Evolutionary conservation across 37 sponge, comb jelly and placozoan genomes (phyloP).

Genomic region (Eunapius fragilis): DNA sequence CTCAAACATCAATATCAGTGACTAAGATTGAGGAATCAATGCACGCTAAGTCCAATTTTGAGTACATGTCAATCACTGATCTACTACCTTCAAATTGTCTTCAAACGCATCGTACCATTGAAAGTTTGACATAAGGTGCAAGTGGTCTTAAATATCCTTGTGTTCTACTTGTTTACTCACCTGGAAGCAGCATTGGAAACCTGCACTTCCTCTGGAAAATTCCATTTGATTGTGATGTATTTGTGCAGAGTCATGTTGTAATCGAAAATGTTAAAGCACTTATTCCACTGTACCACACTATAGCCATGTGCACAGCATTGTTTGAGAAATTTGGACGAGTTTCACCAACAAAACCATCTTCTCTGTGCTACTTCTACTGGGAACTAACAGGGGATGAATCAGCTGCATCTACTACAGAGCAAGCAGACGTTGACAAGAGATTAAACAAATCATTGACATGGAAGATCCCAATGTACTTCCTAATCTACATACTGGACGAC

Average conservation of each 20-base stretch:
- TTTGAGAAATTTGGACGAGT: constrained; percentile 52
- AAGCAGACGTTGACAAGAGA: constrained; percentile 32
- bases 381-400: constrained; percentile 36
- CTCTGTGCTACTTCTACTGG: constrained; percentile 23
- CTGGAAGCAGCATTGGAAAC: constrained; percentile 56
- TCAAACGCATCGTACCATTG: too few relatives aligned
- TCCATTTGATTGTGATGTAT: neutral
- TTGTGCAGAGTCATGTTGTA: constrained; percentile 12
- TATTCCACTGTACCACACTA: constrained; percentile 36
- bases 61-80: neutral
- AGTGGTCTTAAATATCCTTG: too few relatives aligned
- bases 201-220: constrained; percentile 56
- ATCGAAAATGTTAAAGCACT: constrained; percentile 33
- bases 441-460: constrained; percentile 20
- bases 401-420: constrained; percentile 2
- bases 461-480: constrained; percentile 17
- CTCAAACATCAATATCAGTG: constrained; percentile 1
- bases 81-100: neutral
- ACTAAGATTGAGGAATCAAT: neutral
- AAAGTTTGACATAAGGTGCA: too few relatives aligned
- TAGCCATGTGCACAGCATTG: constrained; percentile 17
- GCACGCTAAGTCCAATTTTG: neutral
- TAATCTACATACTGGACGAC: constrained; percentile 30
- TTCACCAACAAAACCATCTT: constrained; percentile 12
- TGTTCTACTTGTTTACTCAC: constrained; percentile 32